Percentiles rank a stretch among this genome's conserved stretches.
These are phyloP conservation scores for Zosterops pallidus DNA, from an alignment of 2,113 vertebrate species.

Conservation along the genomic window DNA sequence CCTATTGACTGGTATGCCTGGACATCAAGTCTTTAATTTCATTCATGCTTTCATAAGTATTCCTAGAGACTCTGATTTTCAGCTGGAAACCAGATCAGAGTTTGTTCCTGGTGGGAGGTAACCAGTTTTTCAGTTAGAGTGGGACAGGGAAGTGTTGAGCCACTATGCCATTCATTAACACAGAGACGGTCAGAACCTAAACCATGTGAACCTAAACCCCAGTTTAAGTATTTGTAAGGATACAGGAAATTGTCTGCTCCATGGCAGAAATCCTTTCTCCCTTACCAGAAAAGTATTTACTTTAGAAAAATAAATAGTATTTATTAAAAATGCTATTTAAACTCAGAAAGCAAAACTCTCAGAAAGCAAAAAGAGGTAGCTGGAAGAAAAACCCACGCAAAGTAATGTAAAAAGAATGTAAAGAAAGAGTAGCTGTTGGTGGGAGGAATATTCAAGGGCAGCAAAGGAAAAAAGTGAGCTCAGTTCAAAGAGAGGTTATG, in stretches of 20 bases:
- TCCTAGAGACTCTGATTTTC: not conserved
- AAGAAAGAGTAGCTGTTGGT: conserved; percentile 25
- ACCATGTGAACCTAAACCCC: not conserved
- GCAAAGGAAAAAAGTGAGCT: not conserved
- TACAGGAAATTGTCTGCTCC: not conserved
- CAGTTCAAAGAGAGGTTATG: not conserved
- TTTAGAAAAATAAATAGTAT: not conserved
- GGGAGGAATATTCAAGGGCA: conserved; percentile 11
- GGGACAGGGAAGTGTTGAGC: not conserved
- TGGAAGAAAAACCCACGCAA: not conserved
- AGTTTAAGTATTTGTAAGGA: not conserved
- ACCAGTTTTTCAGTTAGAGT: not conserved
- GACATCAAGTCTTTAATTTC: not conserved
- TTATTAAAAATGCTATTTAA: conserved; percentile 16
- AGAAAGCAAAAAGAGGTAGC: not conserved
- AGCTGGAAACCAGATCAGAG: not conserved
- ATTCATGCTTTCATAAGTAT: not conserved
- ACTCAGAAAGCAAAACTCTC: not conserved
- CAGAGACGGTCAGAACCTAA: not conserved
- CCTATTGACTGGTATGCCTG: not conserved
- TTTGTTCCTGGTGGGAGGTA: not conserved
- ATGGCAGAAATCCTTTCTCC: not conserved
- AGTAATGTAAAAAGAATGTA: not conserved
- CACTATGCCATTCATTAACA: not conserved
- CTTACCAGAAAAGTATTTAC: not conserved